Evolutionary conservation across 2,888 invertebrate genomes (phyloP).

Genomic region (Lymantria monacha): DNA sequence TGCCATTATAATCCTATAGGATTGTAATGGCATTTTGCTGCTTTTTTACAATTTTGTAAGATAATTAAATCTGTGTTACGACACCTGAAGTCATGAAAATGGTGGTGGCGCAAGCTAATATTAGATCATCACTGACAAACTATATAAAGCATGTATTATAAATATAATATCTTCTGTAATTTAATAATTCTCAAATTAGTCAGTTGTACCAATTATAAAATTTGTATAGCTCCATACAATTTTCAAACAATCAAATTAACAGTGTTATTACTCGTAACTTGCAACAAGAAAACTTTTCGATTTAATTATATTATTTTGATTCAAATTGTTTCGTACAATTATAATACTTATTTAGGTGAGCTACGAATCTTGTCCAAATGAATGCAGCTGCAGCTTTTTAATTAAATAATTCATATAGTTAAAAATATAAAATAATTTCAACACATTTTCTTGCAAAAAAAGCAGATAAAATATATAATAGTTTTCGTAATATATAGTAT

Average conservation of each 20-base stretch:
- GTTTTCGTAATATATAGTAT: conserved; percentile 13
- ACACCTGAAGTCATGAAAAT: too few species aligned
- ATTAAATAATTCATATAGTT: too few species aligned
- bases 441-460: neutral
- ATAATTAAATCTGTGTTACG: too few species aligned
- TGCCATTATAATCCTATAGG: too few species aligned
- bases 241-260: neutral
- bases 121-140: too few species aligned
- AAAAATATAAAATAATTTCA: neutral
- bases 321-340: conserved; percentile 1
- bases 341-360: neutral
- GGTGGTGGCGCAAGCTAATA: too few species aligned
- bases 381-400: neutral
- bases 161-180: too few species aligned
- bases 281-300: conserved; percentile 2
- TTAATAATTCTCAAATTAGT: too few species aligned
- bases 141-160: too few species aligned
- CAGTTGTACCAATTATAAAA: too few species aligned
- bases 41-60: too few species aligned
- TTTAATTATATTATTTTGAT: neutral
- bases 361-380: neutral
- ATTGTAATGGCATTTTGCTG: too few species aligned
- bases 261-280: neutral
- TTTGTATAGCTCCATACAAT: neutral
- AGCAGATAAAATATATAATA: conserved; percentile 3